These are phyloP conservation scores for Ormyrus nitidulus DNA, from an alignment of 2,888 invertebrate genomes.

Conservation along the genomic window DNA sequence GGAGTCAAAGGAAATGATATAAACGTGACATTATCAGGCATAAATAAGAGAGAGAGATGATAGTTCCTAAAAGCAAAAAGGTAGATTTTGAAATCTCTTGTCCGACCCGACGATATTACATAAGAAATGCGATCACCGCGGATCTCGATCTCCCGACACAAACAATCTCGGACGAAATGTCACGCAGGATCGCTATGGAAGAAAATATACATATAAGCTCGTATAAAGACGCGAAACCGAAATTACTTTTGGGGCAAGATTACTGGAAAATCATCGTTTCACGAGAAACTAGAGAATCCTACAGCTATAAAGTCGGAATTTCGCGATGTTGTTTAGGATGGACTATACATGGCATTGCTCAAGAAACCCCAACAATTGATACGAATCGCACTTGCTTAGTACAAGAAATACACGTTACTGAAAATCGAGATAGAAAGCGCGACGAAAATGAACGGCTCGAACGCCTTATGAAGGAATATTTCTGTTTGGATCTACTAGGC, in stretches of 20 bases:
- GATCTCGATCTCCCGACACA: no score
- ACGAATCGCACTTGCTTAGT: no score
- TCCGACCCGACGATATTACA: neutral
- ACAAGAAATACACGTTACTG: no score
- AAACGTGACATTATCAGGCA: neutral
- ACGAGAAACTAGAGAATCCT: neutral
- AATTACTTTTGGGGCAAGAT: neutral
- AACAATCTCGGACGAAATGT: neutral
- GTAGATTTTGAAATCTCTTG: neutral
- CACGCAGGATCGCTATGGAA: neutral
- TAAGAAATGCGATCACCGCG: no score
- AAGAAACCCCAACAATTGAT: no score
- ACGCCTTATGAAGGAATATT: no score
- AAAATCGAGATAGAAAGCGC: no score
- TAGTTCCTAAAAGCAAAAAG: neutral
- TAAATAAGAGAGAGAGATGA: neutral
- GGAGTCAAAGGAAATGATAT: neutral
- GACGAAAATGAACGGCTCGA: no score
- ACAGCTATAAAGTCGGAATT: neutral
- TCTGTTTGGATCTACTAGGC: no score
- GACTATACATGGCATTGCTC: neutral
- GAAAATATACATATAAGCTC: neutral
- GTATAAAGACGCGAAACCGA: neutral
- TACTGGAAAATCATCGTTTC: neutral
- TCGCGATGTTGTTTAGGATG: neutral